Evolutionary conservation across 2,113 vertebrate genomes (phyloP).

Genomic region (Coptodon rendalli): DNA sequence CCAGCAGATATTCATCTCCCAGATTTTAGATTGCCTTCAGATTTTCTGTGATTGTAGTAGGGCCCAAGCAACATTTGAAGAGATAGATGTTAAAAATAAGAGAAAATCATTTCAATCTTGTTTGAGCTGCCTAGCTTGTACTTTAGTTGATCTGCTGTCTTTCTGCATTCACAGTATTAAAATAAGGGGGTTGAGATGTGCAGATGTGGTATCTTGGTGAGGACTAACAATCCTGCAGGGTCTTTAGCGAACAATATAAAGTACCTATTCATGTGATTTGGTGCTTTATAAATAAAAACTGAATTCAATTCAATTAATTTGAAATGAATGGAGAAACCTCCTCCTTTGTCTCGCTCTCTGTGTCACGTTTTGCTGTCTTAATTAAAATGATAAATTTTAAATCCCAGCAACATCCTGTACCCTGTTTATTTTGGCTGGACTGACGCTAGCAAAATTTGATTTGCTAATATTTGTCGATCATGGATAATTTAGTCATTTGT

Average conservation of each 20-base stretch:
- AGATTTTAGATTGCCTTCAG: background rate
- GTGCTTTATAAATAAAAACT: accelerated
- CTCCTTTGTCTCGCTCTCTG: background rate
- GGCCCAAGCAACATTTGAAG: background rate
- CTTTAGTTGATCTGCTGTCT: background rate
- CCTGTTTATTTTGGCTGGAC: constrained; percentile 21
- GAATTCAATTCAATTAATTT: background rate
- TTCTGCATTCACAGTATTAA: background rate
- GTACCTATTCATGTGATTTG: background rate
- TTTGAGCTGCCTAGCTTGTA: background rate
- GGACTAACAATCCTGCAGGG: background rate
- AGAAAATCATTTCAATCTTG: background rate
- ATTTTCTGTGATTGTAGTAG: background rate
- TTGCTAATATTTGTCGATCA: constrained; percentile 57
- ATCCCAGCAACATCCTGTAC: constrained; percentile 7
- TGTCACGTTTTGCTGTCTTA: constrained; percentile 8
- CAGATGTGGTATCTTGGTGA: background rate
- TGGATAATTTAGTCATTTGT: constrained; percentile 53
- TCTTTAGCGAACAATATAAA: background rate
- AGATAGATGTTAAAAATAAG: background rate
- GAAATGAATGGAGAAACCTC: background rate
- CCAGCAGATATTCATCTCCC: background rate
- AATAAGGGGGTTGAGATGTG: background rate
- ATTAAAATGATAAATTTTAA: constrained; percentile 45
- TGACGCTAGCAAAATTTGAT: constrained; percentile 24